Conservation (phyloP, 2,888 invertebrate species). For the Notocelia uddmanniana region DNA sequence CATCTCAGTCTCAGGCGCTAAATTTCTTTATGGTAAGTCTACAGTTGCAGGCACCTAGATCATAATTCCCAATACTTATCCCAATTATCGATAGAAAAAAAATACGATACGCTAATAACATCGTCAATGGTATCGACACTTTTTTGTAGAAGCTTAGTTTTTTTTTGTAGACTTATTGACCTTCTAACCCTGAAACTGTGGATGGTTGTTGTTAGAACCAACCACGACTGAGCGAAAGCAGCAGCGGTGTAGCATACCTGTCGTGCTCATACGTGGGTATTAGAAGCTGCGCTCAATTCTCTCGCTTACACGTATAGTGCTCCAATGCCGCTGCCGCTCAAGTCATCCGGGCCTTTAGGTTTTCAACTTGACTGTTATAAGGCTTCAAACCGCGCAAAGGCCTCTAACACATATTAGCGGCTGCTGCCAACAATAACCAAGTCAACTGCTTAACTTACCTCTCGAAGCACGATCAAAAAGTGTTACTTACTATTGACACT, state of each 20-base stretch:
- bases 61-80: not conserved
- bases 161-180: too few species aligned
- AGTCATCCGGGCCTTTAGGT: too few species aligned
- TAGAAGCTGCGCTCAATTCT: too few species aligned
- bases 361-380: not conserved
- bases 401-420: not conserved
- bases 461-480: not conserved
- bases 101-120: not conserved
- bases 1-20: not conserved
- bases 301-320: too few species aligned
- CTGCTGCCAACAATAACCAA: not conserved
- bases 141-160: not conserved
- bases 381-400: not conserved
- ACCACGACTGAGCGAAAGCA: too few species aligned
- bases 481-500: slow-evolving; percentile 82
- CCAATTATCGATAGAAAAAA: not conserved
- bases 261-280: too few species aligned
- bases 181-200: too few species aligned
- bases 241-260: too few species aligned
- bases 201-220: not conserved
- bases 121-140: not conserved
- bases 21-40: not conserved
- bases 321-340: too few species aligned
- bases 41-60: not conserved
- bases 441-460: not conserved